phyloP scores from a whole-genome alignment of 1,140 invertebrate species.

The Gryllus bimaculatus region DNA sequence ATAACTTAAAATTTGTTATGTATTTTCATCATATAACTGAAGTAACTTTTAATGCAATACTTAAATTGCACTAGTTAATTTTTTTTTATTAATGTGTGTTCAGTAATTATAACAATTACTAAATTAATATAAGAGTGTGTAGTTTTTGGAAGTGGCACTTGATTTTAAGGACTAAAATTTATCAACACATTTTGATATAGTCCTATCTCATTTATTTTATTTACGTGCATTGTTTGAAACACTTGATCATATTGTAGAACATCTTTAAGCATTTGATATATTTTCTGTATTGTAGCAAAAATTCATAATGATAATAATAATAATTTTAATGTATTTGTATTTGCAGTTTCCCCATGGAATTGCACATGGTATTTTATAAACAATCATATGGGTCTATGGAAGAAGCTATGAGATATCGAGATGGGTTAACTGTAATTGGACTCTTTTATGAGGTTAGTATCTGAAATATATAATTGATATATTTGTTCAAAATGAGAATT shows the following conservation, averaged over 20 bases:
- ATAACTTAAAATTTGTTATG: neutral
- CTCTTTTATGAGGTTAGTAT: constrained; percentile 41
- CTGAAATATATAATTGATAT: too few relatives aligned
- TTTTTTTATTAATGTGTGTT: too few relatives aligned
- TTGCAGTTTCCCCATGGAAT: constrained; percentile 60
- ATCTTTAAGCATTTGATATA: too few relatives aligned
- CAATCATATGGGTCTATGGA: constrained; percentile 37
- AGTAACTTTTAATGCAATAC: neutral
- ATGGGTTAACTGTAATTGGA: constrained; percentile 46
- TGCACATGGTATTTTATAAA: constrained; percentile 82
- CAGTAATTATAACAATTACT: neutral
- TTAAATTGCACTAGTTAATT: too few relatives aligned
- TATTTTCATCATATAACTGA: neutral
- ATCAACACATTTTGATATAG: neutral
- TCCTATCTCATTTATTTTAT: too few relatives aligned
- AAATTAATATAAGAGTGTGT: neutral
- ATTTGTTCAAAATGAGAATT: too few relatives aligned
- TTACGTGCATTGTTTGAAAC: too few relatives aligned
- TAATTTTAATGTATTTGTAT: neutral
- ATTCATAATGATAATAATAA: neutral
- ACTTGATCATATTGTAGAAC: too few relatives aligned
- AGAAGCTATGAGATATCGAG: constrained; percentile 35
- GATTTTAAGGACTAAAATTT: neutral
- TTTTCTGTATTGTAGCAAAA: too few relatives aligned
- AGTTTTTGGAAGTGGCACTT: neutral